Base-by-base conservation (phyloP, 1,140 invertebrate species). In the Sinella curviseta region DNA sequence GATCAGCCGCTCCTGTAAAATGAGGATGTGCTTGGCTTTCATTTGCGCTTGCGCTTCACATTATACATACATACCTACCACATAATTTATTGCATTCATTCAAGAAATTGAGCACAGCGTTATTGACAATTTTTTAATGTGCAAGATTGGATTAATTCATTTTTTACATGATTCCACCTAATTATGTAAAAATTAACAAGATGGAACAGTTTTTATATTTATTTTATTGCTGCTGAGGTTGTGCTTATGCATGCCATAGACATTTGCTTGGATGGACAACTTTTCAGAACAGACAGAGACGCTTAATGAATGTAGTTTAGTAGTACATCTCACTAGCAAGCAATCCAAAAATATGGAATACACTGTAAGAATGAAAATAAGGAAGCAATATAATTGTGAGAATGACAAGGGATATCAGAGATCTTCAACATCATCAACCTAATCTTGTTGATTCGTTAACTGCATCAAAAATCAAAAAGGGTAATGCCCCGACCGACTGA, bases 1-100 rank as follows among this genome's bases (percentile, higher is more conserved):
- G 76, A 83, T 90, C 89, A n/a, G 82, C 83, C n/a, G 84, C 80
- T 48, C 86, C 85, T 87, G 80, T 30, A 60, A 75, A 48, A 74
- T 65, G 16, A 65, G 57, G 57, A 12, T 65, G 57, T 65, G 16
- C 26, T 16, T n/a, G 8, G 57, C 26, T 65, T 65, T 65, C 57
- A 65, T 65, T 65, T n/a, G 8, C 20, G 57, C 24, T 74, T 30
- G 8, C 24, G 60, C 60, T 67, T 14, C 60, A 30, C 48, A 54
- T 16, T 54, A 54, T n/a, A 54, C n/a, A 16, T 54, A 14, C n/a
- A 54, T 16, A 54, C 14, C n/a, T 16, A 54, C 14, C n/a, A 16
- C 48, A n/a, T n/a, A 54, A 16, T 54, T 67, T n/a, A 67, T 67
- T 67, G 60, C 30, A 67, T 30, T 67, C n/a, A 26, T 67, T 67